Base-by-base conservation (phyloP, 2,888 invertebrate species). In the Leptopilina drosophilae region DNA sequence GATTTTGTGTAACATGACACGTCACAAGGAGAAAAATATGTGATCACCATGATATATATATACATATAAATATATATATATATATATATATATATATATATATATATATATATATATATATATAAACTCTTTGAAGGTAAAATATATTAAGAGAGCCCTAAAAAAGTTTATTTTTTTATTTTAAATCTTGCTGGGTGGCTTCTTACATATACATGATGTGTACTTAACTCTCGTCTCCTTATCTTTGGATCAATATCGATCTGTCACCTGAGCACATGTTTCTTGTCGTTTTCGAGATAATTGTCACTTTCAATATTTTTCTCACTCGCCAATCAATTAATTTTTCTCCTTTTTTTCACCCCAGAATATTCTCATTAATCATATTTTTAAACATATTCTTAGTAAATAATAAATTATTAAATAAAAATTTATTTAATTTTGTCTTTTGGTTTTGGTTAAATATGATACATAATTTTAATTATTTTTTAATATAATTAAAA, bases 11-110 rank as follows among this genome's bases (percentile, higher is more conserved):
- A 69, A 69, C 26, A 49, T 9, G 53, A 69, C 9, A 8, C 14
- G 49, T 53, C 69, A n/a, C 49, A 69, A n/a, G 40, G 33, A 14
- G 40, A 65, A 65, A 53, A 69, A 53, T 69, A 69, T 69, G 53
- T 26, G 49, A 49, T 49, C 49, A 11, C 26, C 14, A 8, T 33
- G 33, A 33, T 33, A 33, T 20, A 20, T 20, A 20, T 20, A 20
- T 20, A 20, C 1, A 20, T 33, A 33, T 3, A 33, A 33, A 33
- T n/a, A 33, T 33, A 33, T 20, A 20, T 20, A 33, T 33, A 33
- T 20, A 20, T 20, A 33, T 33, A 33, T 20, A 20, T 20, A 33
- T 33, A 33, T 20, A 20, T 20, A 33, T 33, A 33, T 20, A 20
- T 20, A 33, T 33, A 33, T 20, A 20, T 20, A 33, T 33, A 33